Evolutionary conservation across 2,797 vertebrate species (phyloP), one percentile per base, ranked within the genome.

Genomic region (Iguana delicatissima): DNA sequence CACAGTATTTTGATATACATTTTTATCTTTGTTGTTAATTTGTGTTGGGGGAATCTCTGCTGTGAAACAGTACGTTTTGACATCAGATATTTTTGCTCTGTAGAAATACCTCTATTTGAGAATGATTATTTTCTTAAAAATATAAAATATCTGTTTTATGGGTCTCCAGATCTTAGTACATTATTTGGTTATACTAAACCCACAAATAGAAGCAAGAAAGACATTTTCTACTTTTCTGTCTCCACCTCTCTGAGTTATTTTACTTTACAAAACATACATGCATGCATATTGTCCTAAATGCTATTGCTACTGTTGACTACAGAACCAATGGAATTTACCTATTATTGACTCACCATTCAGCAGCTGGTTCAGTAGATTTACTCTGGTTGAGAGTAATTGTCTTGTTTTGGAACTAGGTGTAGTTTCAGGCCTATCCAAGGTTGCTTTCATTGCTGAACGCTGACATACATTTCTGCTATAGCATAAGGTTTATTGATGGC

Each of bases 71-170:
- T 12, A 92, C 73, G 38, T 90, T 88, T 50, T 84, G 62, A 57
- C 52, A 74, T 81, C 88, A 80, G 5, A 42, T 50, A 13, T 26
- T 1, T 42, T 10, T 32, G 90, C 32, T 16, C 35, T 82, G n/a
- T 62, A 88, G 87, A 38, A n/a, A 35, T 85, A 22, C 2, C 50
- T 10, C 12, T 74, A 55, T 52, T 0, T 83, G 74, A 42, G 79
- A 67, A 80, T 91, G 91, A 89, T 69, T 84, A 64, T 64, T 5
- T 67, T 2, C 92, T 92, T 87, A 52, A 80, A 80, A 32, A 52
- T 46, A 46, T 4, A 46, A 87, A 20, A 62, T 5, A 62, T 22
- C 59, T 18, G 6, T 69, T 69, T 69, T 32, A 69, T 69, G 29
- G 67, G 9, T 69, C 1, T 32, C 3, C 29, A 69, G 76, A 22